These are phyloP conservation scores for Sceliomorpha sp. DNA, from an alignment of 2,888 invertebrate genomes.

Conservation along the genomic window DNA sequence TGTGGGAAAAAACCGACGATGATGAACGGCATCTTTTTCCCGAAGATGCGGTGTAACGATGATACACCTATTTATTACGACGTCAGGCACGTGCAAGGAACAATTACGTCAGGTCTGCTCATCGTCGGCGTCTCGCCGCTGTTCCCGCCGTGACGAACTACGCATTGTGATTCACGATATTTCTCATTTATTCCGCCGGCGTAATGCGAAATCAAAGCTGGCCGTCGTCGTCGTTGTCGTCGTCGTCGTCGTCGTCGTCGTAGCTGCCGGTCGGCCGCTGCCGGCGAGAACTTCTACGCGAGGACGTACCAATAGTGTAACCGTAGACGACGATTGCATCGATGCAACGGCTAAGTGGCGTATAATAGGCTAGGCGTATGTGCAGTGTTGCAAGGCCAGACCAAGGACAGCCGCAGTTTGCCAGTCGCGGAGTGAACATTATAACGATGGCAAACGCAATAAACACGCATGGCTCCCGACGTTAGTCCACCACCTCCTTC, in stretches of 20 bases:
- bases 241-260: too few relatives aligned
- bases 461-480: slow-evolving; percentile 37
- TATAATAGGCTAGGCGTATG: slow-evolving; percentile 44
- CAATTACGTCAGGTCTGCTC: too few relatives aligned
- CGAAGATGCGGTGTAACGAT: too few relatives aligned
- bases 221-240: too few relatives aligned
- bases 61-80: slow-evolving; percentile 21
- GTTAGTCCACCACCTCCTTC: slow-evolving; percentile 40
- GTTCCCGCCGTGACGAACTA: slow-evolving; percentile 8
- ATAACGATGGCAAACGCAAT: slow-evolving; percentile 40
- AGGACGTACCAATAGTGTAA: slow-evolving; percentile 23
- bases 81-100: slow-evolving; percentile 8
- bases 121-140: too few relatives aligned
- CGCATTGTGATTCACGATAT: slow-evolving; percentile 12
- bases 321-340: slow-evolving; percentile 29
- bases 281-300: too few relatives aligned
- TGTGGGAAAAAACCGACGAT: too few relatives aligned
- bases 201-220: slow-evolving; percentile 18
- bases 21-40: too few relatives aligned
- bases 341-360: slow-evolving; percentile 46
- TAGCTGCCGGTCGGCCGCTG: too few relatives aligned
- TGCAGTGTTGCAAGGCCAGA: slow-evolving; percentile 51
- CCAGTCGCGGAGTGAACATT: slow-evolving; percentile 23
- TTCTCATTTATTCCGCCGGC: slow-evolving; percentile 23
- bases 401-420: slow-evolving; percentile 44